Evolutionary conservation across 2,888 invertebrate species (phyloP).

Genomic region (Orthonevra nobilis): DNA sequence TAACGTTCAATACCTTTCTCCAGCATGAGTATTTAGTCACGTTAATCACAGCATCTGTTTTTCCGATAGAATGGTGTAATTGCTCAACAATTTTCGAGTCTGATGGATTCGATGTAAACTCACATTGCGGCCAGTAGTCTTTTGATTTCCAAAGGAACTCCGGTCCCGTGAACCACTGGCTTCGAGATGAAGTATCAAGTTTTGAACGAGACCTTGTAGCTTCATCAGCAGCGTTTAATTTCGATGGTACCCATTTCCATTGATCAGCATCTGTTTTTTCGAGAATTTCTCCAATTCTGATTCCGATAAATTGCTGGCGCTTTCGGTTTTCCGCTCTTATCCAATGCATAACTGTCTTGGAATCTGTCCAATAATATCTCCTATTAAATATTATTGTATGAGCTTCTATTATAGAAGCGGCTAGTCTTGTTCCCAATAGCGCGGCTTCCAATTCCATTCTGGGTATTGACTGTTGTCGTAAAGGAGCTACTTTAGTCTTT

Average conservation of each 20-base stretch:
- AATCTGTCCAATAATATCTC: constrained; percentile 51
- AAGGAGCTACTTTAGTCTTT: too few species aligned
- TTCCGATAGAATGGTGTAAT: background rate
- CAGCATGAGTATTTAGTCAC: background rate
- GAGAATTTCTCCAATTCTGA: constrained; percentile 54
- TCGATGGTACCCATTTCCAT: constrained; percentile 48
- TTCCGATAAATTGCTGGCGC: constrained; percentile 7
- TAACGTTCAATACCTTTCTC: background rate
- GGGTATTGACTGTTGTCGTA: too few species aligned
- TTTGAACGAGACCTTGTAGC: background rate
- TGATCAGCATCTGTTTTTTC: constrained; percentile 71
- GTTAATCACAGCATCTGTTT: background rate
- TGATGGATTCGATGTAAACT: background rate
- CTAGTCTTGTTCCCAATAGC: constrained; percentile 14
- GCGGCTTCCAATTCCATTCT: constrained; percentile 47
- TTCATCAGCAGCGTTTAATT: constrained; percentile 28
- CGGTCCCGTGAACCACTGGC: background rate
- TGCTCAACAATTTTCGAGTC: background rate
- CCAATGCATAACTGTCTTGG: constrained; percentile 23
- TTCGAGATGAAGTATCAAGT: background rate
- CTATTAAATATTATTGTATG: constrained; percentile 17
- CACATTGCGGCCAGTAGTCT: background rate
- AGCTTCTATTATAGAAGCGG: constrained; percentile 11
- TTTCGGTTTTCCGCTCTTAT: constrained; percentile 3
- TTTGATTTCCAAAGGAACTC: background rate